Percentiles rank a stretch among this genome's conserved stretches.
These are phyloP conservation scores for Bambusicola thoracicus DNA, from an alignment of 2,113 vertebrate species.

Conservation along the genomic window DNA sequence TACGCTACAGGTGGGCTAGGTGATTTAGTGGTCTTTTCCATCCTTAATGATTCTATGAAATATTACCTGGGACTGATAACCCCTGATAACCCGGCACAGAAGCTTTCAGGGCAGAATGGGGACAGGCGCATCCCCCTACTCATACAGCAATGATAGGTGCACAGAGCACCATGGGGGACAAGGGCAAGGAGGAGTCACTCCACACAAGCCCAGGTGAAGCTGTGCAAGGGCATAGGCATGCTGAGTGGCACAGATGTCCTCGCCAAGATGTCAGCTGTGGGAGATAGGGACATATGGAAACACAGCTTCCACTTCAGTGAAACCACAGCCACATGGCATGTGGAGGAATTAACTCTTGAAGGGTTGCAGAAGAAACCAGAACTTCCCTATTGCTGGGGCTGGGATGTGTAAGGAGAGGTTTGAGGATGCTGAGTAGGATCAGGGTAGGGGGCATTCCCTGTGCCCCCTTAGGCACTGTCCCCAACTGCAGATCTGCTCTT, in stretches of 20 bases:
- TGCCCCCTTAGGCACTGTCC: neutral
- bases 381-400: neutral
- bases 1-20: neutral
- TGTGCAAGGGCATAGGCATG: neutral
- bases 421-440: neutral
- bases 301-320: conserved; percentile 12
- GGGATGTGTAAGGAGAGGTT: neutral
- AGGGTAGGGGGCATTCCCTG: neutral
- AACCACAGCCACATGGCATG: neutral
- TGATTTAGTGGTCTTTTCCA: too few species aligned
- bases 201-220: neutral
- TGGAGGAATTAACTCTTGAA: conserved; percentile 9
- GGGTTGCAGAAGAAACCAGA: neutral
- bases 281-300: conserved; percentile 29
- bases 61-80: neutral
- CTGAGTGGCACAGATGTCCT: neutral
- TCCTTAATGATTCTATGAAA: too few species aligned
- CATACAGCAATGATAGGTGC: rapidly evolving
- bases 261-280: neutral
- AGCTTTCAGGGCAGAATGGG: neutral
- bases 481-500: neutral
- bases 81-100: rapidly evolving
- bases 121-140: rapidly evolving
- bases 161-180: rapidly evolving
- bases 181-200: neutral